phyloP scores from a whole-genome alignment of 2,888 invertebrate genomes.

The Nowickia ferox region DNA sequence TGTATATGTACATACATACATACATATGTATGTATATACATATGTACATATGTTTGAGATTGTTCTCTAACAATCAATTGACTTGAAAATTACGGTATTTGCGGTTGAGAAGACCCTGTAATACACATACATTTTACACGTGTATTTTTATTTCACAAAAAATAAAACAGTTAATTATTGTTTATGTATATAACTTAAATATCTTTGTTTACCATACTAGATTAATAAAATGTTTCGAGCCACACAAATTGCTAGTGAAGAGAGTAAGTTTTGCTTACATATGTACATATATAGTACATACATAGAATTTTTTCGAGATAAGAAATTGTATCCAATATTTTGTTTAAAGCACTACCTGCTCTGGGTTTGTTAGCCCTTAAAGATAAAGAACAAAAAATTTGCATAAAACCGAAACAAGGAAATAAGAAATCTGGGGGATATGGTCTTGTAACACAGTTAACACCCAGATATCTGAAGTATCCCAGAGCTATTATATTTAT shows the following conservation, averaged over 20 bases:
- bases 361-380: slow-evolving; percentile 72
- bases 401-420: slow-evolving; percentile 62
- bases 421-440: slow-evolving; percentile 74
- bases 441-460: slow-evolving; percentile 76
- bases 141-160: slow-evolving; percentile 10
- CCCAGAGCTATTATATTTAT: slow-evolving; percentile 82
- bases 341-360: slow-evolving; percentile 76
- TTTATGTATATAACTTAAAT: not conserved
- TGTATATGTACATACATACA: too few species aligned
- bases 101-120: slow-evolving; percentile 63
- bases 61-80: slow-evolving; percentile 52
- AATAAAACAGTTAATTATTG: slow-evolving; percentile 11
- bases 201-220: not conserved
- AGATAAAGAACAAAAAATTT: slow-evolving; percentile 51
- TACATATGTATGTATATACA: not conserved
- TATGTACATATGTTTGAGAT: slow-evolving; percentile 20
- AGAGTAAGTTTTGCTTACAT: slow-evolving; percentile 77
- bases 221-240: slow-evolving; percentile 78
- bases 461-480: slow-evolving; percentile 78
- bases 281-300: too few species aligned
- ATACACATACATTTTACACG: slow-evolving; percentile 21
- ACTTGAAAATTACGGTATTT: slow-evolving; percentile 65
- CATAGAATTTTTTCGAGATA: slow-evolving; percentile 1
- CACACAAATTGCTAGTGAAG: slow-evolving; percentile 79
- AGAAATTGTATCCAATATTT: slow-evolving; percentile 22